phyloP scores from a whole-genome alignment of 2,888 invertebrate genomes.

The Ligdia adustata region DNA sequence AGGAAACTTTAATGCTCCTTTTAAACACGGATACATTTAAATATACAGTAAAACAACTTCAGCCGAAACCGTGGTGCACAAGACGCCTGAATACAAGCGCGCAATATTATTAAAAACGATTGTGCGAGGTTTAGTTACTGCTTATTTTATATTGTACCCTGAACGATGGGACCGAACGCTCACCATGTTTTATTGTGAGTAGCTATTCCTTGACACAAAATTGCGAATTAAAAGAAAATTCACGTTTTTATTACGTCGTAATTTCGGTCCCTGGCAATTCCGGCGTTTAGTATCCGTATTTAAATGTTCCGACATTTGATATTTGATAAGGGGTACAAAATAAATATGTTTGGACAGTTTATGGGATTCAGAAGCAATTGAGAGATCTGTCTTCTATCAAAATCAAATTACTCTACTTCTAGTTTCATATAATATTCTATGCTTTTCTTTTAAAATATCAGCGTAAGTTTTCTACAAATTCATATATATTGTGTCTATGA shows the following conservation, averaged over 20 bases:
- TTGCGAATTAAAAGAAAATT: conserved; percentile 68
- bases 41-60: conserved; percentile 12
- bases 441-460: too few species aligned
- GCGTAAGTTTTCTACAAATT: conserved; percentile 2
- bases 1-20: conserved; percentile 54
- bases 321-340: conserved; percentile 43
- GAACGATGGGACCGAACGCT: conserved; percentile 53
- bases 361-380: conserved; percentile 14
- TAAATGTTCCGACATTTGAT: conserved; percentile 53
- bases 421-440: too few species aligned
- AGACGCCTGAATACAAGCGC: background rate
- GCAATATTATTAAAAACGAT: background rate
- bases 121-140: conserved; percentile 15
- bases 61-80: background rate
- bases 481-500: background rate
- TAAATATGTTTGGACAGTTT: conserved; percentile 37
- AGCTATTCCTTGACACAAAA: conserved; percentile 59
- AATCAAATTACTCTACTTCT: too few species aligned
- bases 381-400: too few species aligned
- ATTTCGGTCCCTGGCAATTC: conserved; percentile 57
- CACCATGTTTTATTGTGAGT: conserved; percentile 61
- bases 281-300: conserved; percentile 54
- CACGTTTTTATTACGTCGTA: conserved; percentile 63
- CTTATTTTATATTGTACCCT: conserved; percentile 6
- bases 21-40: conserved; percentile 13